Base-by-base conservation (phyloP, 2,888 invertebrate species). In the Noctua janthina region DNA sequence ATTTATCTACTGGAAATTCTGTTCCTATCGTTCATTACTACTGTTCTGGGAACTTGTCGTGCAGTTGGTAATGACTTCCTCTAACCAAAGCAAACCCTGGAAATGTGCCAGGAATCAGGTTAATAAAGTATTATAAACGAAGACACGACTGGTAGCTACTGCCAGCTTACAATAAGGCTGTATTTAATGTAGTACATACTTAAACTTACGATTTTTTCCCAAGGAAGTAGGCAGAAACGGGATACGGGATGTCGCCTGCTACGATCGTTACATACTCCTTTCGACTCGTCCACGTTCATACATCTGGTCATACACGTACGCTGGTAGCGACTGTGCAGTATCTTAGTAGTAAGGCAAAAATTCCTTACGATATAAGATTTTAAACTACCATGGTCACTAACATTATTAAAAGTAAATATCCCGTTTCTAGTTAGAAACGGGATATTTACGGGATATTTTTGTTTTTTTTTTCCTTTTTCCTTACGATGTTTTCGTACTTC, bases 11-110 rank as follows among this genome's bases (percentile, higher is more conserved):
- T 35, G 23, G 39, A 56, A 20, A 70, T 70, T 81, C 23, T 20
- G 70, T 70, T 62, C 29, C 54, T 76, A 70, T 69, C 81, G 39
- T 81, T 54, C 56, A 59, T 74, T 81, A 83, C 51, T 66, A 29
- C 49, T 6, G 3, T 83, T 68, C 83, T 64, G 15, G 23, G 83
- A 83, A 83, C 66, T 13, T 75, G 79, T 83, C 83, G 80, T 83
- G 83, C 84, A 51, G 62, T 75, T 84, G 84, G 35, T 84, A 83
- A 83, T 83, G 80, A 84, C 84, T 83, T 84, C 83, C 84, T 72
- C 15, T 56, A 75, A 83, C 67, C n/a, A 39, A 72, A 39, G 72
- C 39, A 17, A 51, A 56, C 39, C 43, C 74, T 84, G 83, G 83
- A 84, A 72, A 59, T 80, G 56, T 83, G 83, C 84, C 83, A 83